phyloP scores from a whole-genome alignment of 2,113 vertebrate species.

The Brachyhypopomus gauderio region DNA sequence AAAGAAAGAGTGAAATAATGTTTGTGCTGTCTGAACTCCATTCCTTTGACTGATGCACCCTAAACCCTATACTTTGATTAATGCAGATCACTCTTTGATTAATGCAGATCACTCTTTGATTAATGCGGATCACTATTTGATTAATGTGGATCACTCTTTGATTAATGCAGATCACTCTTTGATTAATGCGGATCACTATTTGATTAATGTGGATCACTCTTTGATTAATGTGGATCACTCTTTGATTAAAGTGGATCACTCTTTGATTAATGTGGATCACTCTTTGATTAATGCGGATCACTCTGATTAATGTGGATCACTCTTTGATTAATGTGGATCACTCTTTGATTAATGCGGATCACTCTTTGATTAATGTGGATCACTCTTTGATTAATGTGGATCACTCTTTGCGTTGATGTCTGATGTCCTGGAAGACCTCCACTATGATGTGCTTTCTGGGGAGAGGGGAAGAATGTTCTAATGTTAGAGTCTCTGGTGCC shows the following conservation, averaged over 20 bases:
- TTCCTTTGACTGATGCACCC: not conserved
- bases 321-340: not conserved
- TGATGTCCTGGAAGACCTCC: not conserved
- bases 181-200: no score
- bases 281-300: not conserved
- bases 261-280: no score
- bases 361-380: not conserved
- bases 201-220: not conserved
- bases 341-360: no score
- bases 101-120: not conserved
- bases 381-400: not conserved
- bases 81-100: no score
- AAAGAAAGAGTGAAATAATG: not conserved
- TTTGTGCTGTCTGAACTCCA: not conserved
- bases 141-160: not conserved
- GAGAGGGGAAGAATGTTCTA: slow-evolving; percentile 2
- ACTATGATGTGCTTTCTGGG: not conserved
- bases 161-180: no score
- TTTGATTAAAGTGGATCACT: not conserved
- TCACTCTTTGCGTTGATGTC: not conserved
- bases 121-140: not conserved
- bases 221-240: not conserved
- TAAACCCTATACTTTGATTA: no score
- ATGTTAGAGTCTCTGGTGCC: slow-evolving; percentile 4
- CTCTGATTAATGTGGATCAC: not conserved